These are phyloP conservation scores for Morpho helenor DNA, from an alignment of 2,888 invertebrate species.

Conservation along the genomic window DNA sequence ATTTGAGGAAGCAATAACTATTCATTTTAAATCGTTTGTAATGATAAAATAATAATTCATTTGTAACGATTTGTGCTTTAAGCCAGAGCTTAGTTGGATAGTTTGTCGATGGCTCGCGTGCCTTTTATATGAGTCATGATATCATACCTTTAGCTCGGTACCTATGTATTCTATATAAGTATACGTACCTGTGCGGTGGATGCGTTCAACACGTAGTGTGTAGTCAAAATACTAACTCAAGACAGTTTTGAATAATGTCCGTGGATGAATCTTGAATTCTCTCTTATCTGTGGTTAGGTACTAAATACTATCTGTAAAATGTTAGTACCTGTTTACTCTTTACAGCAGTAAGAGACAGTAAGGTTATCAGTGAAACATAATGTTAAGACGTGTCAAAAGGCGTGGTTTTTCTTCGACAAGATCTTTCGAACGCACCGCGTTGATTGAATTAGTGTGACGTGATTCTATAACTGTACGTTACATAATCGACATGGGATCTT, in stretches of 20 bases:
- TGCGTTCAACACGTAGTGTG: not conserved
- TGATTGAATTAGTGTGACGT: conserved; percentile 60
- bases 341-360: conserved; percentile 38
- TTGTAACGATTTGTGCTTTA: not conserved
- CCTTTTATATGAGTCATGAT: conserved; percentile 62
- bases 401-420: conserved; percentile 16
- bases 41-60: not conserved
- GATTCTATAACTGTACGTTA: conserved; percentile 64
- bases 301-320: no score
- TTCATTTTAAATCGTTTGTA: no score
- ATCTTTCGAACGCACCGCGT: conserved; percentile 21
- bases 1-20: no score
- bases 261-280: no score
- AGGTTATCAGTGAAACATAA: conserved; percentile 40
- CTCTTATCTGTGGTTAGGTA: no score
- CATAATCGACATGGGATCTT: conserved; percentile 64
- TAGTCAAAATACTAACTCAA: no score
- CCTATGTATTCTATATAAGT: conserved; percentile 55
- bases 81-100: conserved; percentile 11
- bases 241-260: not conserved
- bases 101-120: conserved; percentile 51
- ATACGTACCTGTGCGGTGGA: conserved; percentile 1
- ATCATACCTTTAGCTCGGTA: conserved; percentile 50
- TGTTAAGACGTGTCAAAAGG: conserved; percentile 41
- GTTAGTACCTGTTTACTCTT: conserved; percentile 35